A percentile compares a stretch with the other conserved stretches of the same genome.
Evolutionary conservation across 2,797 vertebrate species (phyloP).

Genomic region (Botia almorhae): DNA sequence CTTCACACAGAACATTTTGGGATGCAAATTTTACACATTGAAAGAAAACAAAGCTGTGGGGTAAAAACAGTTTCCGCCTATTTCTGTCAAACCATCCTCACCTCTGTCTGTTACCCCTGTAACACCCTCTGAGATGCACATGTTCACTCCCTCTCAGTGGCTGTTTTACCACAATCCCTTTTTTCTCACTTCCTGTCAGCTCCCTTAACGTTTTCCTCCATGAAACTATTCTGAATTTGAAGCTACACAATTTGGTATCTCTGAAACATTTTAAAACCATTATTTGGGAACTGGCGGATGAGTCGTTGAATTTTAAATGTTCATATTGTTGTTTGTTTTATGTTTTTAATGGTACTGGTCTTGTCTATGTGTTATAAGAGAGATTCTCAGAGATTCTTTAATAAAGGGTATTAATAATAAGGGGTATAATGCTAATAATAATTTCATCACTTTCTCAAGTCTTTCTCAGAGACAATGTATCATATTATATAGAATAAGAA

Average conservation of each 20-base stretch:
- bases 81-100: slow-evolving; percentile 1
- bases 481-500: slow-evolving; percentile 34
- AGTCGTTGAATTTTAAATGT: no score
- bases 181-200: slow-evolving; percentile 14
- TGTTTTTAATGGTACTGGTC: no score
- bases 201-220: slow-evolving; percentile 33
- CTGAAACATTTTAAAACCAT: no score
- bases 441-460: slow-evolving; percentile 1
- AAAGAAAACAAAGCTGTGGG: slow-evolving; percentile 54
- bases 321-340: no score
- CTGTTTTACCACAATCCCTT: slow-evolving; percentile 34
- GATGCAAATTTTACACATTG: slow-evolving; percentile 51
- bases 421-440: background rate
- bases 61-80: slow-evolving; percentile 25
- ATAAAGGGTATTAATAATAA: no score
- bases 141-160: background rate
- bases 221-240: slow-evolving; percentile 2
- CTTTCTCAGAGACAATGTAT: slow-evolving; percentile 38
- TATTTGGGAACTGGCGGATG: no score
- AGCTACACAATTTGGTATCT: background rate
- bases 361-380: no score
- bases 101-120: background rate
- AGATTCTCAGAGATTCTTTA: no score
- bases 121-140: background rate
- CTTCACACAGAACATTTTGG: slow-evolving; percentile 51